Evolutionary conservation across 2,888 invertebrate genomes (phyloP).

Genomic region (Oegoconia quadripuncta): DNA sequence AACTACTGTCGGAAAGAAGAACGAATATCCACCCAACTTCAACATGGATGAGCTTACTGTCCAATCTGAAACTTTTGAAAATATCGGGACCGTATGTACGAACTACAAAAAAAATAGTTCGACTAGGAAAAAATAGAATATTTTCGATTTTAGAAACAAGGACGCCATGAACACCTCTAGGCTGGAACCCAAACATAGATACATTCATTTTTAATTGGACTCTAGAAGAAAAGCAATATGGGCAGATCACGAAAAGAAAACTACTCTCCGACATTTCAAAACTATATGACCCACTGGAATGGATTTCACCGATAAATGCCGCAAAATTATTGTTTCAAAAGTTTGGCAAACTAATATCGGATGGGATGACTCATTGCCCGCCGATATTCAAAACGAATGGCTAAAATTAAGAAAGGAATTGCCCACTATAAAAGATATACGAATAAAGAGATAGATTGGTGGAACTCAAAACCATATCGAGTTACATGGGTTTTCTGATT

Average conservation of each 20-base stretch:
- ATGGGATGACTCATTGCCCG: slow-evolving; percentile 17
- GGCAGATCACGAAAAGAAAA: slow-evolving; percentile 11
- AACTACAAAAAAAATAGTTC: too few species aligned
- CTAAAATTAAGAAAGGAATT: slow-evolving; percentile 2
- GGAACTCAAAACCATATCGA: slow-evolving; percentile 8
- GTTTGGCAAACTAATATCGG: slow-evolving; percentile 14
- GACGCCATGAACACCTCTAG: slow-evolving; percentile 8
- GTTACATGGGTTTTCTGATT: slow-evolving; percentile 21
- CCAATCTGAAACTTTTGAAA: too few species aligned
- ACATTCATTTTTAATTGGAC: slow-evolving; percentile 14
- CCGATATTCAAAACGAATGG: slow-evolving; percentile 6
- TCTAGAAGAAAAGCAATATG: background rate
- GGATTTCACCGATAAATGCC: slow-evolving; percentile 8
- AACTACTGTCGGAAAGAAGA: too few species aligned
- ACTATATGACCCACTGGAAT: slow-evolving; percentile 9
- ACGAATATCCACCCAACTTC: too few species aligned
- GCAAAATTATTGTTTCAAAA: slow-evolving; percentile 17
- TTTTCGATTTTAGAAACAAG: too few species aligned
- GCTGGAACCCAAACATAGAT: slow-evolving; percentile 15
- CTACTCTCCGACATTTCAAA: slow-evolving; percentile 14
- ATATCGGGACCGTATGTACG: too few species aligned
- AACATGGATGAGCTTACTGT: too few species aligned
- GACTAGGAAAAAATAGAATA: too few species aligned
- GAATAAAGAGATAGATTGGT: slow-evolving; percentile 13
- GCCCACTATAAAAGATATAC: background rate